Base-by-base conservation (phyloP, 1,140 invertebrate species). In the Ostrea edulis region DNA sequence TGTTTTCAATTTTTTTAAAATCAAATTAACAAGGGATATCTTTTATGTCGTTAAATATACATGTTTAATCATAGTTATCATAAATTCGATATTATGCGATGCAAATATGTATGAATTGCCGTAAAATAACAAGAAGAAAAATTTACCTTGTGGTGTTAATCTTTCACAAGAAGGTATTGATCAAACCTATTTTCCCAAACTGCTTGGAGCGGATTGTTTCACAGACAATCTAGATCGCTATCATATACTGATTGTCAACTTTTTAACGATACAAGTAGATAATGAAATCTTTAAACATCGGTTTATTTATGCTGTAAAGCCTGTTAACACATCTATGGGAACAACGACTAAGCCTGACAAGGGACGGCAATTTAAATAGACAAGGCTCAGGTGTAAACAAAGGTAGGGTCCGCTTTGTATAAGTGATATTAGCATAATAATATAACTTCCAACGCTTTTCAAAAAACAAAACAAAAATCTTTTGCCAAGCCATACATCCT, bases 331-430 rank as follows among this genome's bases (percentile, higher is more conserved):
- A 35, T 77, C 68, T 77, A 29, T 29, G 29, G 68, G 14, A 17
- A 77, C 68, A 35, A 17, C 14, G 29, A 29, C 29, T 25, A 22
- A 12, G 9, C 4, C 25, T 35, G 68, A 77, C 29, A 77, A 77
- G 25, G 29, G 25, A 77, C 68, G 35, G 58, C 35, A 77, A 77
- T 77, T 77, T 77, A 77, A 77, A 77, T 14, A 77, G 65, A 71
- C 65, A 71, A 2, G 7, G 65, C 22, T 29, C 22, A 77, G 55
- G 22, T 77, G 68, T 77, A 77, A 77, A 77, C 29, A 77, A 77
- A 77, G 68, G 29, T 77, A 77, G 25, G 14, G 8, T 77, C 68
- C 9, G 25, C 9, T 11, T 22, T 35, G 68, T 77, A 77, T 77
- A 22, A 29, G 68, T 29, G 68, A 11, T 35, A 29, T 14, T 35